Percentiles rank a stretch among this genome's conserved stretches.
Conservation (phyloP, 2,797 vertebrate species). For the Pempheris klunzingeri region DNA sequence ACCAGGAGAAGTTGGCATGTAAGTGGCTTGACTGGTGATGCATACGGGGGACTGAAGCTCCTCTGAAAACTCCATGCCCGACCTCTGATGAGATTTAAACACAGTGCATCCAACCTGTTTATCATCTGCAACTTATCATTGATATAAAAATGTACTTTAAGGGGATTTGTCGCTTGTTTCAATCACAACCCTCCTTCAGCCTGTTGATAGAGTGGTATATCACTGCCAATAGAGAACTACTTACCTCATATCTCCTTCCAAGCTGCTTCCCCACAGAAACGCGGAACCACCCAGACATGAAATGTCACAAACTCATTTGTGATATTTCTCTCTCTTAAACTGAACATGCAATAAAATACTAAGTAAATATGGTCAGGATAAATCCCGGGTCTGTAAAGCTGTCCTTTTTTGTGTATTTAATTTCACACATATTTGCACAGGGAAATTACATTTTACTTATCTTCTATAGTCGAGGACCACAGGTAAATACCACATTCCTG, state of each 20-base stretch:
- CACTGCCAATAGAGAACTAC: constrained; percentile 57
- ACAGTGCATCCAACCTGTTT: constrained; percentile 51
- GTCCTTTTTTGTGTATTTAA: constrained; percentile 89
- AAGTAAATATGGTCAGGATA: constrained; percentile 80
- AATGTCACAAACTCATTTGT: constrained; percentile 78
- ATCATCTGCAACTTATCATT: constrained; percentile 58
- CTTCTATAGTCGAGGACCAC: constrained; percentile 77
- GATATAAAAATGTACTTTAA: constrained; percentile 60
- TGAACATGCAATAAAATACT: constrained; percentile 79
- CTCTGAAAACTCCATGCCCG: constrained; percentile 20
- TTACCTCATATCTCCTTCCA: constrained; percentile 61
- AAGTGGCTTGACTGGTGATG: constrained; percentile 50
- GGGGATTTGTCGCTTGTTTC: constrained; percentile 65
- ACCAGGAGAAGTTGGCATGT: constrained; percentile 47
- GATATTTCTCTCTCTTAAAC: constrained; percentile 69
- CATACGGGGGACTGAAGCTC: constrained; percentile 17
- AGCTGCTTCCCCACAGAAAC: constrained; percentile 64
- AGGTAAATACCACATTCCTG: constrained; percentile 77
- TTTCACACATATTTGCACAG: constrained; percentile 92
- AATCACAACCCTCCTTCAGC: constrained; percentile 54
- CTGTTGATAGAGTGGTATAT: constrained; percentile 57
- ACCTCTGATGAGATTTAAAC: constrained; percentile 65
- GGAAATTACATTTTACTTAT: constrained; percentile 93
- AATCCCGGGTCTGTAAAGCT: constrained; percentile 77
- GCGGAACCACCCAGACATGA: constrained; percentile 78